Percentiles rank a stretch among this genome's conserved stretches.
Evolutionary conservation across 2,797 vertebrate genomes (phyloP).

Genomic region (Lemur catta): DNA sequence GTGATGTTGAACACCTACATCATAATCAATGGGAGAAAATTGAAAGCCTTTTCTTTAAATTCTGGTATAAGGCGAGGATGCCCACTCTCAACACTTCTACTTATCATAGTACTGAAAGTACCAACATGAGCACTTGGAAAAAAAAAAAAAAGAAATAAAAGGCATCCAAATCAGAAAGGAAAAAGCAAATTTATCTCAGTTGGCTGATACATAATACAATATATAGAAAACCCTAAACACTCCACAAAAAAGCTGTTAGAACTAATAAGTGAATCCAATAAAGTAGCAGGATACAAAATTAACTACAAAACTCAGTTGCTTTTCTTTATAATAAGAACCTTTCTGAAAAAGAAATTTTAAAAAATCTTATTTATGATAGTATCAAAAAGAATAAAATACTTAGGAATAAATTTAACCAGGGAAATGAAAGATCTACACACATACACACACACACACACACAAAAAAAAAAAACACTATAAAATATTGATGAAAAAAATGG

Average conservation of each 20-base stretch:
- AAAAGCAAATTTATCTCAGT: background rate
- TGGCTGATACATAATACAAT: background rate
- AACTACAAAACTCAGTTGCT: background rate
- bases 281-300: background rate
- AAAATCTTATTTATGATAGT: background rate
- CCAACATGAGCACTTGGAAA: background rate
- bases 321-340: background rate
- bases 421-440: background rate
- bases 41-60: background rate
- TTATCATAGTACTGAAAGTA: background rate
- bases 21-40: background rate
- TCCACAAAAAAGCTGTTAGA: background rate
- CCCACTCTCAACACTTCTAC: background rate
- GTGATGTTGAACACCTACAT: background rate
- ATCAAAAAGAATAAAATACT: background rate
- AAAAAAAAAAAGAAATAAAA: background rate
- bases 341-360: background rate
- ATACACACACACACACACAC: rapidly evolving
- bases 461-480: too few species aligned
- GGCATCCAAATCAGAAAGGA: background rate
- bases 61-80: background rate
- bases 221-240: background rate
- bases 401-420: background rate
- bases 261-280: background rate
- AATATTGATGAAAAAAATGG: background rate